Base-by-base conservation (phyloP, 1,140 invertebrate species). In the Trissolcus basalis region DNA sequence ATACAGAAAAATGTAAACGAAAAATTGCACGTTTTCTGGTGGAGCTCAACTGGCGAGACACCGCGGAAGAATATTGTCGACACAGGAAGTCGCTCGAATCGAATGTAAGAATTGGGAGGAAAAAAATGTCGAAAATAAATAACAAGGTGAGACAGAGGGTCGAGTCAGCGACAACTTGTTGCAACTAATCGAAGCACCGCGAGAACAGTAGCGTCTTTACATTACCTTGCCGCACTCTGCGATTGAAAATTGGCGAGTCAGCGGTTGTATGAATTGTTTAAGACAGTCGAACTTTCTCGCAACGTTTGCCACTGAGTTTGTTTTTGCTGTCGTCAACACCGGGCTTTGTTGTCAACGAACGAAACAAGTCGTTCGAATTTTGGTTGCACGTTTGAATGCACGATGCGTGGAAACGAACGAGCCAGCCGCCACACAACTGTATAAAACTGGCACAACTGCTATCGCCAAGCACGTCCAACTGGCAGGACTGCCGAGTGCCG, bases 401-500 rank as follows among this genome's bases (percentile, higher is more conserved):
- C 36, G 9, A 3, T 39, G 56, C 45, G 47, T 60, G 56, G n/a
- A 60, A 64, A 53, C 27, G 27, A 64, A 32, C 55, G 39, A 41
- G 16, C 51, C 35, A 45, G 19, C 48, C 53, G 16, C 11, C 6
- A 36, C 11, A 33, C 27, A 39, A 59, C 64, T 68, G 39, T 44
- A 68, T 12, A 16, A 58, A 53, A 58, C 54, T 59, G 55, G 48
- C 48, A 32, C 47, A 27, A 59, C 64, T 27, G 19, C 19, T 59
- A 68, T 59, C 55, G 55, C 55, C 64, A 59, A 59, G 39, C 49
- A 53, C 47, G 15, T 54, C 55, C 47, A 68, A 59, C 64, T 53
- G 55, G 27, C 39, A 59, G 64, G 41, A 59, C 64, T 68, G 55
- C 64, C 64, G 41, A 53, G 54, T 68, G 55, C 64, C 64, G 55